Base-by-base conservation (phyloP, 2,797 vertebrate genomes). In the Argya squamiceps region DNA sequence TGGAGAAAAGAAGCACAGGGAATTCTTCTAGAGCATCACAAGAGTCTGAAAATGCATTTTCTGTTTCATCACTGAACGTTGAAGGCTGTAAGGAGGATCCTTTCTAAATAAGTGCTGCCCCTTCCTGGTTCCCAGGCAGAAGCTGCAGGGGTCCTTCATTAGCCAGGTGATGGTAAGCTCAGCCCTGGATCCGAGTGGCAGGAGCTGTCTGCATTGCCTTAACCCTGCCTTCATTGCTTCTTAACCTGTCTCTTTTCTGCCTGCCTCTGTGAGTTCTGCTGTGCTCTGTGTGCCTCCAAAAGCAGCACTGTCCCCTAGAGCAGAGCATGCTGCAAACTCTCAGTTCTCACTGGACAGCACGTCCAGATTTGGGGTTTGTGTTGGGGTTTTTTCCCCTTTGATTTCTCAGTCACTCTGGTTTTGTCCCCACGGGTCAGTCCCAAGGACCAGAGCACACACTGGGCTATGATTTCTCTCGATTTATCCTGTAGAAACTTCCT, bases 31-130 rank as follows among this genome's bases (percentile, higher is more conserved):
- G 75, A 87, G 81, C 81, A 15, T 53, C 90, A n/a, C 80, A 36
- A 46, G 69, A 73, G 27, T 30, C 75, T 93, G 87, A 62, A 91
- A 91, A 83, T 41, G 15, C 55, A 11, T 88, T 81, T 96, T 83
- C 58, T 92, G 76, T 78, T 49, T 23, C 43, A 23, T 49, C 50
- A 3, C 59, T 85, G 46, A 50, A 46, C 1, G 0, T 4, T 91
- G 44, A 68, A 89, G 91, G 92, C 82, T 94, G 50, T 60, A 34
- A 93, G 84, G 89, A 97, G 87, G 69, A 75, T 85, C 68, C 73
- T 90, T 15, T 68, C 37, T 74, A 67, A 64, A 4, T 52, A 34
- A 95, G 36, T 58, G 89, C 93, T 92, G 91, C 69, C 92, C 84
- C 75, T 89, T 68, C 71, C 1, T 16, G 80, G 53, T 58, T 50